Percentiles rank a stretch among this genome's conserved stretches.
phyloP scores from a whole-genome alignment of 2,113 vertebrate species.

The Chaenogobius annularis region DNA sequence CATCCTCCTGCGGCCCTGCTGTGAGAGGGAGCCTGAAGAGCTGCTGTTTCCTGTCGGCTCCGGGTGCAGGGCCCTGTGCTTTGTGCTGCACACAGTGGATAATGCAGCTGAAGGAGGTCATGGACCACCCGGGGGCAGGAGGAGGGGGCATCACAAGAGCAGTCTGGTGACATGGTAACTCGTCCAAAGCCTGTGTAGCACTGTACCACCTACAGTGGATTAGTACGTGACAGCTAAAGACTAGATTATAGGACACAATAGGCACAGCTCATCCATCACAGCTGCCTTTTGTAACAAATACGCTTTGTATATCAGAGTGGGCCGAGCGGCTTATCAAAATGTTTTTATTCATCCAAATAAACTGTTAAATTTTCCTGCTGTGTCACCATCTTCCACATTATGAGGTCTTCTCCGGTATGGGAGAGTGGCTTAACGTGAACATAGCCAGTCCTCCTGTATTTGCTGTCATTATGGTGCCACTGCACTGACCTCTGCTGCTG shows the following conservation, averaged over 20 bases:
- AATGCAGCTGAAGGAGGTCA: conserved; percentile 69
- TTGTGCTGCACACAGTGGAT: conserved; percentile 25
- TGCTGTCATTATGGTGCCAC: conserved; percentile 31
- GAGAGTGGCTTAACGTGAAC: conserved; percentile 3
- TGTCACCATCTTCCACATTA: conserved; percentile 2
- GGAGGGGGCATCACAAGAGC: conserved; percentile 37
- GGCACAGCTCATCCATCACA: conserved; percentile 52
- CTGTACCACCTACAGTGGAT: conserved; percentile 71
- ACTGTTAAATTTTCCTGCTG: conserved; percentile 23
- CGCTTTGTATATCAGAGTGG: conserved; percentile 40
- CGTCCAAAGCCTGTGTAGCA: conserved; percentile 54
- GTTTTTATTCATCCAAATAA: conserved; percentile 39
- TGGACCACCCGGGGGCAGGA: conserved; percentile 55
- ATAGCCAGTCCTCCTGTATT: not conserved
- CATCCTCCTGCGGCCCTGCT: conserved; percentile 13
- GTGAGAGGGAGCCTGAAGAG: conserved; percentile 1
- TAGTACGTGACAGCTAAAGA: conserved; percentile 51
- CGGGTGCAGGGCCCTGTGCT: conserved; percentile 11
- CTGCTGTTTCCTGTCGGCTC: not conserved
- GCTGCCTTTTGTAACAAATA: conserved; percentile 43
- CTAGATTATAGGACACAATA: conserved; percentile 55
- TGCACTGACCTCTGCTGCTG: conserved; percentile 56
- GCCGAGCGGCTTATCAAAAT: conserved; percentile 38
- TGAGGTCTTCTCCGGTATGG: not conserved
- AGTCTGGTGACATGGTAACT: conserved; percentile 72